Base-by-base conservation (phyloP, 2,888 invertebrate genomes). In the Dicycla oo region DNA sequence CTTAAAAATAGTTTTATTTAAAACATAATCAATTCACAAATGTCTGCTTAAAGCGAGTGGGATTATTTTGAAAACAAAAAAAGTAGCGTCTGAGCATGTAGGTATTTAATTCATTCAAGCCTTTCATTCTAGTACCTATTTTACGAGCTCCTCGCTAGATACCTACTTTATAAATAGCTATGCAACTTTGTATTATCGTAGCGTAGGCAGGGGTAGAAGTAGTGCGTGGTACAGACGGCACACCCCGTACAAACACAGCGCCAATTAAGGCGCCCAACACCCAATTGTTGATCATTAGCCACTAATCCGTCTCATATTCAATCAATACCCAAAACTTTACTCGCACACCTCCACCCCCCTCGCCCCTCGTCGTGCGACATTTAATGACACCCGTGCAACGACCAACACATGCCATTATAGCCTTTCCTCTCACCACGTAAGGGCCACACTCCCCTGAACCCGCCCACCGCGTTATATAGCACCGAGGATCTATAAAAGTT, bases 401-500 rank as follows among this genome's bases (percentile, higher is more conserved):
- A 71, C 80, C 82, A 85, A 85, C 82, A 81, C 93, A 91, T 86
- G 88, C 94, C 87, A 94, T 91, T 91, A 89, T 93, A 85, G 88
- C 90, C 93, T 92, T 91, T 95, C 92, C 87, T 81, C 80, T 88
- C 81, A 89, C 85, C 84, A 84, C 88, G 86, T 89, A 95, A 93
- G 90, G 93, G 90, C 91, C 89, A 94, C 87, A 91, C 90, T 95
- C 91, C 93, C 91, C 89, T 92, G 92, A 89, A 91, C 90, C 89
- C 92, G 91, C 92, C 94, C 94, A 94, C 94, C 95, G 94, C 95
- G 96, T 95, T 96, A 96, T 96, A 96, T 96, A 96, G 96, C 95
- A 95, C 95, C 95, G 95, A 96, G 95, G 96, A 96, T 96, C 96
- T 96, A 96, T 96, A 96, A 96, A 96, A 96, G 95, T 96, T 95